A percentile compares a stretch with the other conserved stretches of the same genome.
Conservation (phyloP, 2,113 vertebrate genomes). For the Callipepla squamata region DNA sequence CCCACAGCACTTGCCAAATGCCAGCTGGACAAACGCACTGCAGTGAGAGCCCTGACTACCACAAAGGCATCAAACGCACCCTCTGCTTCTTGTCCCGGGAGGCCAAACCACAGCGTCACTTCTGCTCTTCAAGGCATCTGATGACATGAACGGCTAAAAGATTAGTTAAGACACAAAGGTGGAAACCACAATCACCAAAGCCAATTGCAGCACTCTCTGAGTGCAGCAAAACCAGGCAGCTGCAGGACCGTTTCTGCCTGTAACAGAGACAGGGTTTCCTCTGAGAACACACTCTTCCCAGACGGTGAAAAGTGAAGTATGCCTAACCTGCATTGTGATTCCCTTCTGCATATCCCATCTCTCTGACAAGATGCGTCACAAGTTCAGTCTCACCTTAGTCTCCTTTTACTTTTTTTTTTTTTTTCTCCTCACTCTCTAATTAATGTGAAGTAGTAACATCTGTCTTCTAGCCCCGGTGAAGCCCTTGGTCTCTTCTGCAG, state of each 20-base stretch:
- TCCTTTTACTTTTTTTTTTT: background rate
- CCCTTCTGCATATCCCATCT: background rate
- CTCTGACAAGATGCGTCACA: background rate
- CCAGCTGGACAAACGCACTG: background rate
- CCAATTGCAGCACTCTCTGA: background rate
- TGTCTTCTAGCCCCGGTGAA: background rate
- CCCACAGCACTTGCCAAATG: constrained; percentile 43
- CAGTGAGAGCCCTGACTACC: constrained; percentile 3
- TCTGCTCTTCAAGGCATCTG: constrained; percentile 15
- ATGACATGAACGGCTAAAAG: background rate
- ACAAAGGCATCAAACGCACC: background rate
- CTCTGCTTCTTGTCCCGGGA: background rate
- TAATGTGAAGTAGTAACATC: background rate
- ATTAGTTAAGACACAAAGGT: background rate
- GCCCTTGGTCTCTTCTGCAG: background rate
- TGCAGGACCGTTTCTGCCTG: background rate
- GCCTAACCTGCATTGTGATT: constrained; percentile 21
- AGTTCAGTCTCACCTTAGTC: background rate
- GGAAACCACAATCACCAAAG: background rate
- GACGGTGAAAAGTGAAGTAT: background rate
- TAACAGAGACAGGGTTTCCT: background rate
- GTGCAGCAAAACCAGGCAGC: background rate
- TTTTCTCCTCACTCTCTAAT: background rate
- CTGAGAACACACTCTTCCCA: background rate
- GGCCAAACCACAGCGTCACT: background rate